phyloP scores from a whole-genome alignment of 1,140 invertebrate species.

The Scylla paramamosain region DNA sequence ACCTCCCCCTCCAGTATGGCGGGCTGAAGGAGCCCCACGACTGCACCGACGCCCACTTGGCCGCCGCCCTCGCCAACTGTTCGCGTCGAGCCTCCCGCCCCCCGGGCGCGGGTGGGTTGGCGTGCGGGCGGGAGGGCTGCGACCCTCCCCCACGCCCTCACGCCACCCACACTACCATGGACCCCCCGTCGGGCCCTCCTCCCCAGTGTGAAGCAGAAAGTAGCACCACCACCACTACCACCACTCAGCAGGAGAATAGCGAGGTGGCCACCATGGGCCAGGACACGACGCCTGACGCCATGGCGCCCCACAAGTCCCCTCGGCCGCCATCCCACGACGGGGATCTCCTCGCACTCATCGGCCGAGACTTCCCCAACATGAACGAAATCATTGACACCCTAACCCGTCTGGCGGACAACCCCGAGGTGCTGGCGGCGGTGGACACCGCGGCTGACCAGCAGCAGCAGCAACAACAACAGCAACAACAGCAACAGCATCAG shows the following conservation, averaged over 20 bases:
- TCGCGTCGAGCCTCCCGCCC: slow-evolving; percentile 56
- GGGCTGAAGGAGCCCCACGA: slow-evolving; percentile 74
- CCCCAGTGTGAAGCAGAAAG: neutral
- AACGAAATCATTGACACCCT: slow-evolving; percentile 72
- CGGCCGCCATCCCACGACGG: slow-evolving; percentile 53
- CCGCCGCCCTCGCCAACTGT: slow-evolving; percentile 68
- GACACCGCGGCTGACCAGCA: slow-evolving; percentile 13
- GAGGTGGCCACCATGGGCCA: slow-evolving; percentile 50
- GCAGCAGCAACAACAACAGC: neutral
- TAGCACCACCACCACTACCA: neutral
- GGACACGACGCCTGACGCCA: slow-evolving; percentile 44
- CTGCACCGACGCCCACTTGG: slow-evolving; percentile 71
- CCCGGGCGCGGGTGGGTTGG: slow-evolving; percentile 64
- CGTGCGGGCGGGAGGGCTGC: slow-evolving; percentile 68
- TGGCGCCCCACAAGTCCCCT: slow-evolving; percentile 50
- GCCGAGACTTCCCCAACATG: slow-evolving; percentile 64
- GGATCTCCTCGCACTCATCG: slow-evolving; percentile 68
- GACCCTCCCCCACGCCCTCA: slow-evolving; percentile 70
- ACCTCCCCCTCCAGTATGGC: slow-evolving; percentile 73
- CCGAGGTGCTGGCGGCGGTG: slow-evolving; percentile 64
- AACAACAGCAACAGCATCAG: neutral
- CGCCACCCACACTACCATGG: slow-evolving; percentile 74
- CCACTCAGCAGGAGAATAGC: neutral
- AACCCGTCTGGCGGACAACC: slow-evolving; percentile 67
- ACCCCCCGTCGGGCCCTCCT: slow-evolving; percentile 62